phyloP scores from a whole-genome alignment of 2,888 invertebrate genomes.

The Sinhomidia bicolor region DNA sequence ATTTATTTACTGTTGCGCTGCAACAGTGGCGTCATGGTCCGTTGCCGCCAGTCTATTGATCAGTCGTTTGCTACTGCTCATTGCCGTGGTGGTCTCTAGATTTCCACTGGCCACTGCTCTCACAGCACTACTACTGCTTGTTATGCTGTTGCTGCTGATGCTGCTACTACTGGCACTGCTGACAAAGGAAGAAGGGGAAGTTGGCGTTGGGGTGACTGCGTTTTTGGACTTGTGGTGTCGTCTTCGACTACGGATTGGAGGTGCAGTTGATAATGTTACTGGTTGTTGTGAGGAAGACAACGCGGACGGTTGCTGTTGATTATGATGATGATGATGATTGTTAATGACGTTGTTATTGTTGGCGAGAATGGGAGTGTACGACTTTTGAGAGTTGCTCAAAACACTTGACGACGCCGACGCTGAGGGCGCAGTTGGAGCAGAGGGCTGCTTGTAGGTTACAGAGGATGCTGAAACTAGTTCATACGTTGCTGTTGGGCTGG shows the following conservation, averaged over 20 bases:
- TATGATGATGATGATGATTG: not conserved
- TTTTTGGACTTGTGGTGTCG: conserved; percentile 63
- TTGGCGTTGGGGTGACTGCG: conserved; percentile 29
- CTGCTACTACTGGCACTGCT: conserved; percentile 42
- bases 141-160: not conserved
- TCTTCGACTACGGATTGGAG: conserved; percentile 51
- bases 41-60: conserved; percentile 68
- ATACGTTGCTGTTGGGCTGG: conserved; percentile 24
- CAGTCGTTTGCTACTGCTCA: conserved; percentile 72
- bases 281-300: conserved; percentile 15
- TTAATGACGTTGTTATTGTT: not conserved
- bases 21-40: conserved; percentile 61
- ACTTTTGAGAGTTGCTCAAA: conserved; percentile 27
- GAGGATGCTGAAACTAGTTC: conserved; percentile 41
- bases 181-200: conserved; percentile 55
- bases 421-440: conserved; percentile 53
- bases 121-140: conserved; percentile 3
- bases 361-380: conserved; percentile 8
- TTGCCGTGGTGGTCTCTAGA: conserved; percentile 62
- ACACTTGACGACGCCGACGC: conserved; percentile 19
- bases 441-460: conserved; percentile 44
- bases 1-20: conserved; percentile 39
- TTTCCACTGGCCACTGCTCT: conserved; percentile 11
- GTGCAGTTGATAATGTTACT: conserved; percentile 17
- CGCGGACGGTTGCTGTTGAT: not conserved